Evolutionary conservation across 2,113 vertebrate species (phyloP), one percentile per base, ranked within the genome.

Genomic region (Calypte anna): DNA sequence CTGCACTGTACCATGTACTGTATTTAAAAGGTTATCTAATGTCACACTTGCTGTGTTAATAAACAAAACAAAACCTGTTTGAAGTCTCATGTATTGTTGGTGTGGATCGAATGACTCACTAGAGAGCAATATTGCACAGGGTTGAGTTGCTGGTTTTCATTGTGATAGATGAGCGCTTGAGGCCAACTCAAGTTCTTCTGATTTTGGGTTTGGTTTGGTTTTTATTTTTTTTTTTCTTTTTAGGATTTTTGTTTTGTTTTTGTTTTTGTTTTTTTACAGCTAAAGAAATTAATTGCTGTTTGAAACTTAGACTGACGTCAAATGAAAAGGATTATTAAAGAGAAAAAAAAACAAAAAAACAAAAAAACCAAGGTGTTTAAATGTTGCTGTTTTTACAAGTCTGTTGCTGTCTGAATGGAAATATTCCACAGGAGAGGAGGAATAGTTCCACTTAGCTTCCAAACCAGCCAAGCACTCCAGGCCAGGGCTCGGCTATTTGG

Each of bases 1-100:
- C 98, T 96, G 98, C 93, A 14, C 95, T 97, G 97, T 98, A 98
- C 98, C 98, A 97, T 98, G 98, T 99, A 98, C 98, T 99, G 98
- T 98, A 98, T 98, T 98, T 96, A 97, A 98, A 98, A 97, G 98
- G 98, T 98, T 98, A 98, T 98, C 98, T 98, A 98, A 98, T 98
- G 98, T 99, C 99, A 98, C 98, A 98, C 98, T 99, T 99, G 98
- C 98, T 98, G 98, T 99, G 98, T 99, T 99, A 98, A 99, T 98
- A 99, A 98, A 99, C 95, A 96, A 95, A 96, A 96, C 91, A 88
- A 81, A 91, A 96, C 93, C 94, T 81, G 86, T 93, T 93, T 85
- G 93, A 82, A 93, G 95, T 97, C 97, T 97, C 97, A 97, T 97
- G 95, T 97, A 91, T 96, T 69, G 81, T 97, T 88, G 96, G 86